Conservation (phyloP, 1,140 invertebrate species). For the Alviniconcha marisindica region DNA sequence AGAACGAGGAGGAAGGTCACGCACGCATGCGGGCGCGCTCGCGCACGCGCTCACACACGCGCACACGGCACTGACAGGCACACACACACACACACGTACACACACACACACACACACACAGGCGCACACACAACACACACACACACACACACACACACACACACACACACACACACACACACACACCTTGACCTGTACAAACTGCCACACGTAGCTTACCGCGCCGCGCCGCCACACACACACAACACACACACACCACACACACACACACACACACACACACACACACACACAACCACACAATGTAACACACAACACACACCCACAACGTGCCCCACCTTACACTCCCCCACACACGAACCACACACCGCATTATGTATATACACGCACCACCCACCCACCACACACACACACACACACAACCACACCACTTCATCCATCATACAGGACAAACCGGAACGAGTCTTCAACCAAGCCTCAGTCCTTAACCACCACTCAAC, state of each 20-base stretch:
- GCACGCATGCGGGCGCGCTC: background rate
- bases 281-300: conserved; percentile 2
- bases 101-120: background rate
- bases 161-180: conserved; percentile 1
- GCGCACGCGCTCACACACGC: background rate
- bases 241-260: too few relatives aligned
- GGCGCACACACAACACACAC: background rate
- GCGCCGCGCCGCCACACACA: background rate
- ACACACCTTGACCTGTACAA: background rate
- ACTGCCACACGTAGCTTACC: too few relatives aligned
- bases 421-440: too few relatives aligned
- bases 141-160: background rate
- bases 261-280: too few relatives aligned
- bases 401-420: background rate
- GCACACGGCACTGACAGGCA: too few relatives aligned
- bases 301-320: background rate
- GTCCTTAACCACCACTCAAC: conserved; percentile 61
- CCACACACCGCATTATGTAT: too few relatives aligned
- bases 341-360: too few relatives aligned
- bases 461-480: background rate
- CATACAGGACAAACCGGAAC: too few relatives aligned
- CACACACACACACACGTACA: too few relatives aligned
- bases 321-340: too few relatives aligned
- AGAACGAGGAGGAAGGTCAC: too few relatives aligned
- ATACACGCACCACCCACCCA: background rate